phyloP scores from a whole-genome alignment of 2,113 vertebrate species.

The Colius striatus region DNA sequence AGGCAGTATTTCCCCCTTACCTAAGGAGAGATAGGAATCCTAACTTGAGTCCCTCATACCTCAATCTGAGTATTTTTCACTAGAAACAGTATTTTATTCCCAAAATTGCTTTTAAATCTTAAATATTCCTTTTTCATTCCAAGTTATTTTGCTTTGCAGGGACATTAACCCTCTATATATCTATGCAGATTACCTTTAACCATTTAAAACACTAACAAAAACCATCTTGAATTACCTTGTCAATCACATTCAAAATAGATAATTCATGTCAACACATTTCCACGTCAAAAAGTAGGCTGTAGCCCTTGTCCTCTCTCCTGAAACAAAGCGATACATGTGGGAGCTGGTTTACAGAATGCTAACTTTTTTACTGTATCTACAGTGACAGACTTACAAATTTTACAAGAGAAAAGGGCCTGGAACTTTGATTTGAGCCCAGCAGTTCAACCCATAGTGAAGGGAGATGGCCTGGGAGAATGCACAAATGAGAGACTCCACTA shows the following conservation, averaged over 20 bases:
- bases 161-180: background rate
- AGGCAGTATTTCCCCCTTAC: background rate
- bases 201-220: background rate
- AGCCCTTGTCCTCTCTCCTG: background rate
- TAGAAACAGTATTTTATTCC: background rate
- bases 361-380: background rate
- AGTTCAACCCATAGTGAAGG: background rate
- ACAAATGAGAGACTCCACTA: background rate
- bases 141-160: background rate
- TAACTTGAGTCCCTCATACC: background rate
- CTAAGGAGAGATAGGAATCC: background rate
- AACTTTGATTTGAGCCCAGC: conserved; percentile 43
- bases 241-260: background rate
- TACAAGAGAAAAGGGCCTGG: conserved; percentile 14
- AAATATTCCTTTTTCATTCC: background rate
- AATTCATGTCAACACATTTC: background rate
- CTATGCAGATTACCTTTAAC: background rate
- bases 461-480: conserved; percentile 19
- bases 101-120: background rate
- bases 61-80: background rate
- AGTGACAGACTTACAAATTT: conserved; percentile 26
- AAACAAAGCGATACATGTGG: background rate
- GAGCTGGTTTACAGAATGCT: background rate
- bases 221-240: background rate
- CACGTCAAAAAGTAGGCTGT: background rate